Percentiles rank a stretch among this genome's conserved stretches.
These are phyloP conservation scores for Distichodus sexfasciatus DNA, from an alignment of 2,797 vertebrate species.

Conservation along the genomic window DNA sequence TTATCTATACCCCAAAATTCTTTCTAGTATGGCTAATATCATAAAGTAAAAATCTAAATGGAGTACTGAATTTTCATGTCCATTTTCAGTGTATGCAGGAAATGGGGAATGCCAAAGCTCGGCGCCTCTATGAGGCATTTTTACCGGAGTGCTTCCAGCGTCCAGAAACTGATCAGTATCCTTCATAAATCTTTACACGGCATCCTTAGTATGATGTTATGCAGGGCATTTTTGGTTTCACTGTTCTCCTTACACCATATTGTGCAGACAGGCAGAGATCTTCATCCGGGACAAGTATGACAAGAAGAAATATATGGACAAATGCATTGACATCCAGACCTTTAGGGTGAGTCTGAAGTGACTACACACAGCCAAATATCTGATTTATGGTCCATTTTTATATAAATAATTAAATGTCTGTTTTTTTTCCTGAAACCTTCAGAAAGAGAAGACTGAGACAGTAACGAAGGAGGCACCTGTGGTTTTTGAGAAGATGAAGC, in stretches of 20 bases:
- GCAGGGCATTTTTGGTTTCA: neutral
- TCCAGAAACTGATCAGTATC: conserved; percentile 92
- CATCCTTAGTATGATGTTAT: neutral
- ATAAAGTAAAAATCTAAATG: neutral
- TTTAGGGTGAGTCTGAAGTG: conserved; percentile 79
- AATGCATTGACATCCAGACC: conserved; percentile 87
- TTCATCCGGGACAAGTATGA: conserved; percentile 98
- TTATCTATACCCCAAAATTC: too few relatives aligned
- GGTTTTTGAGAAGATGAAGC: conserved; percentile 97
- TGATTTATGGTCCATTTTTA: neutral
- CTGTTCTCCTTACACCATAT: conserved; percentile 67
- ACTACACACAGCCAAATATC: too few relatives aligned
- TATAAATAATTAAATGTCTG: neutral
- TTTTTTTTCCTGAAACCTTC: conserved; percentile 35
- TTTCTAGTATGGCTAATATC: too few relatives aligned
- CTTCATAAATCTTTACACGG: conserved; percentile 46
- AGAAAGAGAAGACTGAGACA: conserved; percentile 91
- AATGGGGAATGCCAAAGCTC: conserved; percentile 96
- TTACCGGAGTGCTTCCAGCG: conserved; percentile 93
- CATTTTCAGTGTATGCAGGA: conserved; percentile 89
- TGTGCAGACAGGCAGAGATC: conserved; percentile 81
- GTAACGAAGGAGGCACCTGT: conserved; percentile 84
- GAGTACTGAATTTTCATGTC: neutral
- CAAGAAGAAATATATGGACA: conserved; percentile 97
- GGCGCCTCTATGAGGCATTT: conserved; percentile 92